phyloP scores from a whole-genome alignment of 2,113 vertebrate genomes.

The Ammodramus savannarum region DNA sequence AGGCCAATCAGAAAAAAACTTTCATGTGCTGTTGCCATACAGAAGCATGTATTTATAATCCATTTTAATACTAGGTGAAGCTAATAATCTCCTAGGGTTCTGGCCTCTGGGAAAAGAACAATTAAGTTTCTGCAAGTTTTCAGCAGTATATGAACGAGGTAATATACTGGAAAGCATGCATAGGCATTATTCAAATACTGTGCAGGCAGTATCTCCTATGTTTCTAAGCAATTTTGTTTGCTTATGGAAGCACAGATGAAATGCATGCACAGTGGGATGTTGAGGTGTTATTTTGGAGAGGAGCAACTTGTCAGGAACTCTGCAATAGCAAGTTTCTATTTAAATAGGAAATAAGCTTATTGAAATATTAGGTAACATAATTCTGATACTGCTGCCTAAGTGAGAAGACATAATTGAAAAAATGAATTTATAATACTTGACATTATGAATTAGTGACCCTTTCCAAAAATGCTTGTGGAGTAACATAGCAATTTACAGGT shows the following conservation, averaged over 20 bases:
- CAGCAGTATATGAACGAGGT: not conserved
- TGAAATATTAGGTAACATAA: not conserved
- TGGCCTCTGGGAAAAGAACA: not conserved
- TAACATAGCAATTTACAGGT: not conserved
- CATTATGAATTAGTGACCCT: not conserved
- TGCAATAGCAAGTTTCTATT: not conserved
- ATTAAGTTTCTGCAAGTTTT: slow-evolving; percentile 14
- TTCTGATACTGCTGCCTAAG: not conserved
- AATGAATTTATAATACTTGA: not conserved
- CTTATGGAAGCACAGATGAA: not conserved
- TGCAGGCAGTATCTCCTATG: not conserved
- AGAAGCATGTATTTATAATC: not conserved
- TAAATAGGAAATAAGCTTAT: not conserved
- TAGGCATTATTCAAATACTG: not conserved
- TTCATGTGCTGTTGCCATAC: not conserved
- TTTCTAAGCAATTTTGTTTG: slow-evolving; percentile 30
- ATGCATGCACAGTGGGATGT: not conserved
- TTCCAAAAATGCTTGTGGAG: not conserved
- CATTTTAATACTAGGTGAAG: slow-evolving; percentile 15
- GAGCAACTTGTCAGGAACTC: not conserved
- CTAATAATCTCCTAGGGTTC: not conserved
- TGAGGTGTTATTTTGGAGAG: not conserved
- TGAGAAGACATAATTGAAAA: not conserved
- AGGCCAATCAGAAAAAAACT: not conserved
- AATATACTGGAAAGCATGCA: not conserved